These are phyloP conservation scores for Lepidurus packardi DNA, from an alignment of 1,140 invertebrate genomes.

Conservation along the genomic window DNA sequence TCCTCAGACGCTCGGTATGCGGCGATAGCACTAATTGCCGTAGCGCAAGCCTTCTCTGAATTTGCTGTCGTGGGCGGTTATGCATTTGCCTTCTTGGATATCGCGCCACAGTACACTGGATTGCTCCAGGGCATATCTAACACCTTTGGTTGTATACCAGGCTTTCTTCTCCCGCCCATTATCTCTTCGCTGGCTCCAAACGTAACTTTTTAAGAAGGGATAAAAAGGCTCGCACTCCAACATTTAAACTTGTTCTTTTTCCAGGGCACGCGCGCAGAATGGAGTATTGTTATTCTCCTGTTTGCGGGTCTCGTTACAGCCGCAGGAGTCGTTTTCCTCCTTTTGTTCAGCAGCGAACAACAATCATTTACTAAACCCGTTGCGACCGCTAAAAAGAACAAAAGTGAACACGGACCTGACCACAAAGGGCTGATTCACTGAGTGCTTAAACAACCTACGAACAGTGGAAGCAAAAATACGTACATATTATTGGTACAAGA, in stretches of 20 bases:
- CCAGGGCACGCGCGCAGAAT: background rate
- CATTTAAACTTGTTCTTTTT: background rate
- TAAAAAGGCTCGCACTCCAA: background rate
- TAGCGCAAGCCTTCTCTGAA: constrained; percentile 12
- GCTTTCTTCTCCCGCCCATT: background rate
- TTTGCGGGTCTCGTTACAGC: background rate
- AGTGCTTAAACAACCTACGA: background rate
- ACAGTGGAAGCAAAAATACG: background rate
- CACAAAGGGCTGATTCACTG: background rate
- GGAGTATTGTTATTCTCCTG: background rate
- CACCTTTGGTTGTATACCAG: background rate
- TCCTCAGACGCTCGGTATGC: background rate
- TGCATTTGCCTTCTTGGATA: constrained; percentile 8
- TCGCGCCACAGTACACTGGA: constrained; percentile 27
- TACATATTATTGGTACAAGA: background rate
- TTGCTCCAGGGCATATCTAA: constrained; percentile 2
- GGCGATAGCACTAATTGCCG: background rate
- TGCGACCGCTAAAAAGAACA: background rate
- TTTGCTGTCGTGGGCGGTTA: constrained; percentile 26
- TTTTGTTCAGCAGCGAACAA: constrained; percentile 3
- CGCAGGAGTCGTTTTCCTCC: background rate
- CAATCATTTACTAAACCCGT: background rate
- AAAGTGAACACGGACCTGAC: background rate
- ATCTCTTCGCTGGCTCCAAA: background rate
- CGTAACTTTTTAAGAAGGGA: background rate